phyloP scores from a whole-genome alignment of 1,140 invertebrate species.

The Anoplophora glabripennis region DNA sequence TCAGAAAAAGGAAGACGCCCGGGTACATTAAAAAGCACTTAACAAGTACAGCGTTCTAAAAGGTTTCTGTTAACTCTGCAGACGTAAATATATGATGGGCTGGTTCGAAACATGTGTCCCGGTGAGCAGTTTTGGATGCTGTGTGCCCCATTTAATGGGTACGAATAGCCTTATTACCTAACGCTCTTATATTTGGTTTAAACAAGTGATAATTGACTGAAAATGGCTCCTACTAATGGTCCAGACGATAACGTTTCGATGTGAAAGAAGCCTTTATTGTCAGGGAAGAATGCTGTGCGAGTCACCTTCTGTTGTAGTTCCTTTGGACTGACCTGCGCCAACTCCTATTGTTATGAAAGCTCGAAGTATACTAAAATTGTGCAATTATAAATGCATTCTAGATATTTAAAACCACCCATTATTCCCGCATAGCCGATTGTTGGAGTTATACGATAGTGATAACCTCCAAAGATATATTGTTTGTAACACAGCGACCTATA shows the following conservation, averaged over 20 bases:
- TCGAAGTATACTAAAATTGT: no score
- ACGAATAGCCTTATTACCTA: slow-evolving; percentile 11
- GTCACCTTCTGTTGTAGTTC: no score
- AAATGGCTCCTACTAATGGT: slow-evolving; percentile 13
- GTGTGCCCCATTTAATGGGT: slow-evolving; percentile 10
- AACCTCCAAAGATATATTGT: no score
- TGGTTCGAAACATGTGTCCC: slow-evolving; percentile 12
- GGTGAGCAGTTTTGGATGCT: slow-evolving; percentile 15
- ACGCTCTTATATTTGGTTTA: slow-evolving; percentile 18
- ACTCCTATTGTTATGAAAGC: no score
- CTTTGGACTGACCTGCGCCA: no score
- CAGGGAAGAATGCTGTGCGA: background rate
- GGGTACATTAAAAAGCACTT: slow-evolving; percentile 35
- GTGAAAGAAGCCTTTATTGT: slow-evolving; percentile 4
- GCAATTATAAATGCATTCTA: no score
- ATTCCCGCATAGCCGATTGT: no score
- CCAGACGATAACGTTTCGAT: background rate
- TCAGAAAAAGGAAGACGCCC: slow-evolving; percentile 27
- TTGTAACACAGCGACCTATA: no score
- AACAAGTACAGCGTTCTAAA: slow-evolving; percentile 30
- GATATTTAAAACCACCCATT: no score
- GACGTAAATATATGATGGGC: slow-evolving; percentile 7
- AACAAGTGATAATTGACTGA: slow-evolving; percentile 22
- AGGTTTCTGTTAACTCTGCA: slow-evolving; percentile 25
- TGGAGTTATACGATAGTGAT: no score